Evolutionary conservation across 2,888 invertebrate species (phyloP), one percentile per base, ranked within the genome.

Genomic region (Cactoblastis cactorum): DNA sequence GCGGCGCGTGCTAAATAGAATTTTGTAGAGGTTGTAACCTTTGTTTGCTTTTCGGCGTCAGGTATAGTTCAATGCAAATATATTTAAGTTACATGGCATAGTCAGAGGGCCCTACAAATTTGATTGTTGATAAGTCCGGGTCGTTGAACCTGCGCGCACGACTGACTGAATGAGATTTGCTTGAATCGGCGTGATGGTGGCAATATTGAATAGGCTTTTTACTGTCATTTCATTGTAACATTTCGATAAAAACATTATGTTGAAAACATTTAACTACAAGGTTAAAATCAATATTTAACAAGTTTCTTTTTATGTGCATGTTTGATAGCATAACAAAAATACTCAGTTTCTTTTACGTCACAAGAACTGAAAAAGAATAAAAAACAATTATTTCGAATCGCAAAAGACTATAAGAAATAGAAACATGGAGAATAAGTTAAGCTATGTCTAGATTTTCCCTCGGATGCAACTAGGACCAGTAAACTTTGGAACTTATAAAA

Each of bases 81-180:
- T 60, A 62, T 50, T 60, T 58, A 57, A 58, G 69, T 62, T 65
- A 72, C 63, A 62, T 59, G 54, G 52, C 55, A 51, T 53, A 41
- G 50, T 54, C 55, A 57, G 63, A 67, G 74, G 75, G 75, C 74
- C 73, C 70, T 69, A 79, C 71, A 70, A 74, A 74, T 78, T 80
- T 76, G 72, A 82, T 78, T 77, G 79, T 77, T 80, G 80, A 83
- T 83, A 84, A 84, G 71, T 83, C 74, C 75, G 82, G 86, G 82
- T 89, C 76, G 69, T 71, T 63, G 80, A 80, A 76, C 81, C 74
- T 77, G 71, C 68, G 77, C 80, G 79, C 83, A 83, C 84, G 85
- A 82, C 80, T 77, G 69, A 65, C 68, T 71, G 65, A 65, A 66
- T 63, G 70, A 76, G 72, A 80, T 82, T 80, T 75, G 68, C 74